Percentiles rank a stretch among this genome's conserved stretches.
Evolutionary conservation across 2,113 vertebrate genomes (phyloP).

Genomic region (Xiphophorus maculatus): DNA sequence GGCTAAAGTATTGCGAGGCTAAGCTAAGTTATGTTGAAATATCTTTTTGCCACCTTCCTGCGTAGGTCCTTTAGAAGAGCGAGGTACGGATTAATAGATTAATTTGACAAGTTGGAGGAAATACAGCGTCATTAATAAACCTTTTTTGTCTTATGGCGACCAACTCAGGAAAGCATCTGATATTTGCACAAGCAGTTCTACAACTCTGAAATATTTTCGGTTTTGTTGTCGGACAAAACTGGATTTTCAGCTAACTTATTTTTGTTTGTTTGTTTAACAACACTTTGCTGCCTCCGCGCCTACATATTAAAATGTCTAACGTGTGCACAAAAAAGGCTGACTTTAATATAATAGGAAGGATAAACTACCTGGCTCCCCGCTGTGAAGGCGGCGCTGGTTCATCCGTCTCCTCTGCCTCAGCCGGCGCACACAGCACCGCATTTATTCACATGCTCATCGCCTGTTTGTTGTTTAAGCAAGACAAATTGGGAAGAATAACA

Average conservation of each 20-base stretch:
- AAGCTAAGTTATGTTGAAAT: too few relatives aligned
- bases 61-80: too few relatives aligned
- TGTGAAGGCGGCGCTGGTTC: slow-evolving; percentile 48
- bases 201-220: too few relatives aligned
- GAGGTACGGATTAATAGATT: too few relatives aligned
- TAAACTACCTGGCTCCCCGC: slow-evolving; percentile 29
- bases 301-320: neutral
- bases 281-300: neutral
- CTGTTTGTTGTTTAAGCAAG: slow-evolving; percentile 83
- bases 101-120: too few relatives aligned
- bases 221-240: neutral
- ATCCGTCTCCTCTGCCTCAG: slow-evolving; percentile 71
- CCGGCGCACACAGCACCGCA: slow-evolving; percentile 50
- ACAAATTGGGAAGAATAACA: slow-evolving; percentile 74
- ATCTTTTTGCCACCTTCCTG: too few relatives aligned
- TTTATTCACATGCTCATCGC: slow-evolving; percentile 78
- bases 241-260: neutral
- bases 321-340: slow-evolving; percentile 1
- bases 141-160: too few relatives aligned
- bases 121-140: too few relatives aligned
- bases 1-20: too few relatives aligned
- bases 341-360: slow-evolving; percentile 36
- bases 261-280: neutral
- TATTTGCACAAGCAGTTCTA: too few relatives aligned
- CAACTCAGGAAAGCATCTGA: too few relatives aligned